Percentiles rank a stretch among this genome's conserved stretches.
Conservation (phyloP, 2,888 invertebrate species). For the Emmelina monodactyla region DNA sequence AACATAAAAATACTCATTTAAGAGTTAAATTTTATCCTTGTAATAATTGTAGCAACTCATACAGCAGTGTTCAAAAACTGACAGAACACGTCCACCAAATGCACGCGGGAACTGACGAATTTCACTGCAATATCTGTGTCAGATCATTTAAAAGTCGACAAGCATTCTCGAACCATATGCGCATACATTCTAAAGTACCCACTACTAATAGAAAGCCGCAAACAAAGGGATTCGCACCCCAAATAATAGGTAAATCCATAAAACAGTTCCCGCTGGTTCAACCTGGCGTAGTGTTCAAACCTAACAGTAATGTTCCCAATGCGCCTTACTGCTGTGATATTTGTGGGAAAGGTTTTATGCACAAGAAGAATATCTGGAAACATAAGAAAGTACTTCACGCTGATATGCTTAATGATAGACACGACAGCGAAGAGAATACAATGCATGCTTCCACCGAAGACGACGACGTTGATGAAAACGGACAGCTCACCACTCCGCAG, state of each 20-base stretch:
- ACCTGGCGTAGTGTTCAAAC: slow-evolving; percentile 41
- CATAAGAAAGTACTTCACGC: slow-evolving; percentile 62
- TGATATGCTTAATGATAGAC: slow-evolving; percentile 47
- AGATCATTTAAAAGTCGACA: slow-evolving; percentile 67
- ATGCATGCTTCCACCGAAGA: slow-evolving; percentile 62
- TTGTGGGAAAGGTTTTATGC: slow-evolving; percentile 70
- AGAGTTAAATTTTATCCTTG: slow-evolving; percentile 72
- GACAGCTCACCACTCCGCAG: slow-evolving; percentile 52
- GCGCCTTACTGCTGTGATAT: slow-evolving; percentile 68
- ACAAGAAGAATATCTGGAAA: slow-evolving; percentile 64
- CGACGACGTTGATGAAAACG: slow-evolving; percentile 55
- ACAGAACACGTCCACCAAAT: slow-evolving; percentile 62
- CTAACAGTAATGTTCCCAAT: slow-evolving; percentile 48
- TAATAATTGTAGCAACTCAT: slow-evolving; percentile 64
- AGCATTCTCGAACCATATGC: slow-evolving; percentile 63
- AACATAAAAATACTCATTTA: slow-evolving; percentile 72
- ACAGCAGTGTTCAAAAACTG: slow-evolving; percentile 69
- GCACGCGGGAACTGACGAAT: slow-evolving; percentile 44
- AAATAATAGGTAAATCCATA: slow-evolving; percentile 52
- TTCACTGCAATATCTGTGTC: slow-evolving; percentile 67
- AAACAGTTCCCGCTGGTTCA: slow-evolving; percentile 41
- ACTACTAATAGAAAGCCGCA: slow-evolving; percentile 55
- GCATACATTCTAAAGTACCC: slow-evolving; percentile 60
- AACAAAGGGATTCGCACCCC: slow-evolving; percentile 42
- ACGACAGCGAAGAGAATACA: slow-evolving; percentile 58